Evolutionary conservation across 1,140 invertebrate species (phyloP).

Genomic region (Leguminivora glycinivorella): DNA sequence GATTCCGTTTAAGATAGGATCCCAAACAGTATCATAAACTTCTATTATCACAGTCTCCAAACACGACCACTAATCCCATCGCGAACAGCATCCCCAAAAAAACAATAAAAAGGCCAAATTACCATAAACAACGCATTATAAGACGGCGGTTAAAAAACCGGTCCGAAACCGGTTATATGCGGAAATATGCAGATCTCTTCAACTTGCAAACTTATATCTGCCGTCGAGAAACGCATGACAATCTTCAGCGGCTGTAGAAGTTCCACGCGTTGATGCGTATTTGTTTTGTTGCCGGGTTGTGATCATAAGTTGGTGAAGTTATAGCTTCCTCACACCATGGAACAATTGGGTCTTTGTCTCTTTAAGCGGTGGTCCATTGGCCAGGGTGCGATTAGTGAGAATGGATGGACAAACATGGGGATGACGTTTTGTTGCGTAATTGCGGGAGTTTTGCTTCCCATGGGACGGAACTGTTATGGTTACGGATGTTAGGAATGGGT

Average conservation of each 20-base stretch:
- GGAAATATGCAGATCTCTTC: constrained; percentile 58
- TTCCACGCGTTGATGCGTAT: background rate
- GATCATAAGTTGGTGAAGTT: background rate
- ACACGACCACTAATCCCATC: constrained; percentile 67
- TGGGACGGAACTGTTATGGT: constrained; percentile 1
- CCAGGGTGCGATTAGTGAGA: constrained; percentile 45
- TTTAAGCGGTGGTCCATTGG: constrained; percentile 52
- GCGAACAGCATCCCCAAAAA: constrained; percentile 52
- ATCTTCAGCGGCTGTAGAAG: background rate
- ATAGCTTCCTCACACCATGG: constrained; percentile 56
- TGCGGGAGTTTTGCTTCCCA: constrained; percentile 21
- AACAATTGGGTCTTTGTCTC: constrained; percentile 65
- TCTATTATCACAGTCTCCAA: constrained; percentile 15
- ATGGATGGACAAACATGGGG: constrained; percentile 27
- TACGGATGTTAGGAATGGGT: background rate
- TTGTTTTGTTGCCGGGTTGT: background rate
- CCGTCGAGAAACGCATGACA: background rate
- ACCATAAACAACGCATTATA: constrained; percentile 74
- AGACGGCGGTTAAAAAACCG: constrained; percentile 52
- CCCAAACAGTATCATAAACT: constrained; percentile 2
- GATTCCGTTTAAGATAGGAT: constrained; percentile 7
- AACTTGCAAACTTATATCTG: constrained; percentile 12
- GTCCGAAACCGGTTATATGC: constrained; percentile 57
- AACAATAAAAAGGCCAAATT: constrained; percentile 63
- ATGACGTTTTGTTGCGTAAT: constrained; percentile 5